Evolutionary conservation across 2,113 vertebrate genomes (phyloP).

Genomic region (Psophia crepitans): DNA sequence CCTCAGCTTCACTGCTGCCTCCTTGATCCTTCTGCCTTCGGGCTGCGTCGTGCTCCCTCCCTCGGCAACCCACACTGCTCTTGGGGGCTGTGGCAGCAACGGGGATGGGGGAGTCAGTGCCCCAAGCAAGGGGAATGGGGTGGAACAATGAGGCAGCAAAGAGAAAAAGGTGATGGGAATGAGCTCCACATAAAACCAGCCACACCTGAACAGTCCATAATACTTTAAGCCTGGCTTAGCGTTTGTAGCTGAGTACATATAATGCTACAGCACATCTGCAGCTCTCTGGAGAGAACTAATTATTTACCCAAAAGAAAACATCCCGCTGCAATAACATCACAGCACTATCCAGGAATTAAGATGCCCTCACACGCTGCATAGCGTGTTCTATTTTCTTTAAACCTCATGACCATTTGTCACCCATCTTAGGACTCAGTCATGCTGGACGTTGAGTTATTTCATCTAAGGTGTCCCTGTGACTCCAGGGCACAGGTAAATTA

Average conservation of each 20-base stretch:
- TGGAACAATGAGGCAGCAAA: neutral
- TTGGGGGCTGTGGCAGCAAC: neutral
- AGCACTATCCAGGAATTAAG: neutral
- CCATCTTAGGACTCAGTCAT: neutral
- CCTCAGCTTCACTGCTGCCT: neutral
- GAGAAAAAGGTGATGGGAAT: neutral
- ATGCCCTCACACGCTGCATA: neutral
- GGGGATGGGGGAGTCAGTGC: neutral
- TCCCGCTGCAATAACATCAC: neutral
- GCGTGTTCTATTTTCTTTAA: neutral
- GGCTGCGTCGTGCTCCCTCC: neutral
- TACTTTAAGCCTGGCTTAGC: neutral
- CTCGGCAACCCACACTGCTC: rapidly evolving
- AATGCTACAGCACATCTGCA: neutral
- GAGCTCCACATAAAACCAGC: neutral
- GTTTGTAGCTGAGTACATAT: neutral
- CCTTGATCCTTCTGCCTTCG: neutral
- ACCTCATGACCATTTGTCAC: neutral
- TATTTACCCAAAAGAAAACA: slow-evolving; percentile 40
- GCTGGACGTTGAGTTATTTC: neutral
- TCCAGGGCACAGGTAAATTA: neutral
- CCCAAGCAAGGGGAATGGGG: neutral
- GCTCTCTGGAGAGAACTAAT: neutral
- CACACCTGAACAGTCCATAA: neutral
- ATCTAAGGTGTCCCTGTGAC: neutral